Evolutionary conservation across 2,797 vertebrate species (phyloP), one percentile per base, ranked within the genome.

Genomic region (Cyclopterus lumpus): DNA sequence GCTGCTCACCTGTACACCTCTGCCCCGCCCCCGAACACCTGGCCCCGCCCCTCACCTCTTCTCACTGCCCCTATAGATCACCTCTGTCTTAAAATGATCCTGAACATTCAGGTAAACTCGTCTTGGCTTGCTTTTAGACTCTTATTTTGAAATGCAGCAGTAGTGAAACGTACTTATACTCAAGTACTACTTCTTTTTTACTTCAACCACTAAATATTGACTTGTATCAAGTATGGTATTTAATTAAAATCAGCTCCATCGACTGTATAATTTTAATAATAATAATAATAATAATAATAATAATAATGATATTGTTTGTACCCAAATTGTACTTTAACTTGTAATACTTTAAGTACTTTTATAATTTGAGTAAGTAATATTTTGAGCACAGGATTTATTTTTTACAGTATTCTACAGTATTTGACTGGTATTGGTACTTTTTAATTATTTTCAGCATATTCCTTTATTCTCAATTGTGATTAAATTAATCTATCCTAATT

Each of bases 1-100:
- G 53, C 67, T 73, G 71, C 58, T 73, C 80, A 74, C 83, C 83
- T 79, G 77, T 44, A 18, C 67, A 15, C 51, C n/a, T 10, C 12
- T 30, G 15, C 42, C 54, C 63, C 38, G 0, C 46, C 42, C 70
- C 44, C 6, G 22, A 58, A 12, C 67, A 34, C 22, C 38, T 42
- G 8, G 4, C 60, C 54, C 51, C 26, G 3, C 32, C 38, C 40
- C 53, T 34, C 75, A 54, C 60, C 57, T 36, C 14, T 6, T 8
- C 22, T 59, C 58, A 36, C 68, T 12, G 12, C 59, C 40, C 32
- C 16, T 11, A 53, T 6, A 54, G 12, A 10, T 53, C n/a, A n/a
- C 48, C 48, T 36, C 26, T 48, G 14, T 48, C 26, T 30, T 36
- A 16, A 66, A 49, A 51, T 36, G 14, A 36, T 51, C 32, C 32